Evolutionary conservation across 2,888 invertebrate species (phyloP).

Genomic region (Glyphotaelius pellucidus): DNA sequence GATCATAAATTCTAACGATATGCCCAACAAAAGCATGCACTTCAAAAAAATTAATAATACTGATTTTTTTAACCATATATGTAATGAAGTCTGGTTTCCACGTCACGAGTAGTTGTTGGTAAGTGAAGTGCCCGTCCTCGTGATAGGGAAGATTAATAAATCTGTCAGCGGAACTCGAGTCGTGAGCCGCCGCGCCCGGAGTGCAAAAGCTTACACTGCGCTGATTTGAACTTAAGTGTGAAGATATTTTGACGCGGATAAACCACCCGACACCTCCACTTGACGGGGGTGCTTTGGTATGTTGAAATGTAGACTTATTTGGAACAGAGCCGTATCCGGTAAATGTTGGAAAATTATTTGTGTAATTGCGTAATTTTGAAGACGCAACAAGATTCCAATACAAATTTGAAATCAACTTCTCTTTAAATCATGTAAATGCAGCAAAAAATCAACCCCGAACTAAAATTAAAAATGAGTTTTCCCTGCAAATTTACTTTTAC

Average conservation of each 20-base stretch:
- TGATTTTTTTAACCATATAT: not conserved
- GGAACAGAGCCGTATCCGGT: not conserved
- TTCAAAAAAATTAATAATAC: too few species aligned
- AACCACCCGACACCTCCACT: not conserved
- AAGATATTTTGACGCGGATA: not conserved
- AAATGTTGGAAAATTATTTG: not conserved
- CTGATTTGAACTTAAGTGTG: slow-evolving; percentile 2
- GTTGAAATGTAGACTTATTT: not conserved
- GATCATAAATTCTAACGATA: too few species aligned
- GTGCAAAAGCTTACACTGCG: slow-evolving; percentile 2
- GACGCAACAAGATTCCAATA: too few species aligned
- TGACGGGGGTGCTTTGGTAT: not conserved
- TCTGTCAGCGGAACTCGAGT: not conserved
- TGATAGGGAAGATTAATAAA: not conserved
- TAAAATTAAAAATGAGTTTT: too few species aligned
- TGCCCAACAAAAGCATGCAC: too few species aligned
- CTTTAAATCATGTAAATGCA: too few species aligned
- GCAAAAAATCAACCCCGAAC: too few species aligned
- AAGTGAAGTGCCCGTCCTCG: not conserved
- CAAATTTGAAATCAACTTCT: too few species aligned
- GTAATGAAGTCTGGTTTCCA: not conserved
- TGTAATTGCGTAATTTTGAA: not conserved
- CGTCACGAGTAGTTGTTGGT: not conserved
- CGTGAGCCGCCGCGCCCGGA: not conserved
- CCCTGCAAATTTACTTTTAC: too few species aligned